Evolutionary conservation across 1,140 invertebrate genomes (phyloP), one percentile per base, ranked within the genome.

Genomic region (Diplogasteroides magnus): DNA sequence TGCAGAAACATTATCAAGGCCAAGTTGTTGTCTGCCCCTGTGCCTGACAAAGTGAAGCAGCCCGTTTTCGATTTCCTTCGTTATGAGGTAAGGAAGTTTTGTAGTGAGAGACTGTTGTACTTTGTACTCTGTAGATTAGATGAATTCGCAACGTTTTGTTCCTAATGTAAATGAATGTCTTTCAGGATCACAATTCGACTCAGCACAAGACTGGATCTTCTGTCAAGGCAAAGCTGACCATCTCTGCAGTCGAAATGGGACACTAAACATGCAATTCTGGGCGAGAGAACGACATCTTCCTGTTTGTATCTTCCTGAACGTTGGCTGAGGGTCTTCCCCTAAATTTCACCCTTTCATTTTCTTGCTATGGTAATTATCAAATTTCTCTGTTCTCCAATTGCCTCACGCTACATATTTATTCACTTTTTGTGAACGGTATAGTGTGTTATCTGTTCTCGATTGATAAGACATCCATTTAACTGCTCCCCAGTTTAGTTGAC

Each of bases 131-230:
- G n/a, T n/a, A n/a, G n/a, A n/a, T n/a, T n/a, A n/a, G n/a, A n/a
- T n/a, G n/a, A n/a, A n/a, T n/a, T n/a, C n/a, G n/a, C n/a, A n/a
- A n/a, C n/a, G n/a, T n/a, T n/a, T n/a, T n/a, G n/a, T n/a, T n/a
- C n/a, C n/a, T n/a, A n/a, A n/a, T n/a, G n/a, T n/a, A n/a, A n/a
- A n/a, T n/a, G n/a, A n/a, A 48, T 48, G 6, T 11, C 37, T 48
- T 48, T 48, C 37, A 48, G 37, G 73, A 75, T n/a, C 74, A 75
- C 63, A 72, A 74, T 6, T 64, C 61, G 28, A 66, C 64, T 26
- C 74, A 75, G 72, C 68, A 75, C 48, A 75, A 75, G 74, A 75
- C 55, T 11, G 62, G 71, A 19, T 70, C 66, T 15, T 29, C 64
- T n/a, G 64, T 75, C 68, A 75, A 75, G 60, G 28, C 32, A 19